Conservation (phyloP, 2,797 vertebrate species). For the Chaunax sp. region DNA sequence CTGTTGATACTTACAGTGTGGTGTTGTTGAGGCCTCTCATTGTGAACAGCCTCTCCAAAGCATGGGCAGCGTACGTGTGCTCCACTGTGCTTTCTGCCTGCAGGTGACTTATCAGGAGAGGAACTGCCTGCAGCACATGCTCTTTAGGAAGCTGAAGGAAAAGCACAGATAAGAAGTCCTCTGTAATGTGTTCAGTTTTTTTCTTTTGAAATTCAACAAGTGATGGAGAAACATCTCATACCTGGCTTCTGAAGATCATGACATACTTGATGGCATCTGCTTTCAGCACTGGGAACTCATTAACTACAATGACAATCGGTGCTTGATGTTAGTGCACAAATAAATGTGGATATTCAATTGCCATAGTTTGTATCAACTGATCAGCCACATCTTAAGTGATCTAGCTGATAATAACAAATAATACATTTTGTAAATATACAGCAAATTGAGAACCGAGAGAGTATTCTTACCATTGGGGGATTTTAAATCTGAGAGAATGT, state of each 20-base stretch:
- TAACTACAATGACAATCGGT: slow-evolving; percentile 83
- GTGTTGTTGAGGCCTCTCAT: slow-evolving; percentile 93
- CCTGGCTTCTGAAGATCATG: slow-evolving; percentile 99
- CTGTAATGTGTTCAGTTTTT: neutral
- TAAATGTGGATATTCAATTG: neutral
- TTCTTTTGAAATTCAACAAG: neutral
- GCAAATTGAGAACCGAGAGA: neutral
- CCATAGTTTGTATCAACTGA: neutral
- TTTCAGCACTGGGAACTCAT: slow-evolving; percentile 98
- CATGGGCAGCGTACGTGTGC: slow-evolving; percentile 96
- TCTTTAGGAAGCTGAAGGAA: slow-evolving; percentile 93
- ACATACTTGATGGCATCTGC: slow-evolving; percentile 98
- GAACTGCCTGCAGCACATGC: slow-evolving; percentile 92
- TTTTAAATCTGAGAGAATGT: slow-evolving; percentile 95
- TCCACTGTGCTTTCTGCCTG: slow-evolving; percentile 96
- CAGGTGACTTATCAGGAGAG: slow-evolving; percentile 92
- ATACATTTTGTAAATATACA: neutral
- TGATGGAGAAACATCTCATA: slow-evolving; percentile 69
- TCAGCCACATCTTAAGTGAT: neutral
- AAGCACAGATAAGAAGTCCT: neutral
- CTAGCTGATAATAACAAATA: neutral
- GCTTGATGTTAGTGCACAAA: neutral
- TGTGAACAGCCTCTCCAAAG: slow-evolving; percentile 96
- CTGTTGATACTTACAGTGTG: slow-evolving; percentile 87
- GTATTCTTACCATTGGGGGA: slow-evolving; percentile 88